These are phyloP conservation scores for Amblyjoppa proteus DNA, from an alignment of 2,888 invertebrate species.

Conservation along the genomic window DNA sequence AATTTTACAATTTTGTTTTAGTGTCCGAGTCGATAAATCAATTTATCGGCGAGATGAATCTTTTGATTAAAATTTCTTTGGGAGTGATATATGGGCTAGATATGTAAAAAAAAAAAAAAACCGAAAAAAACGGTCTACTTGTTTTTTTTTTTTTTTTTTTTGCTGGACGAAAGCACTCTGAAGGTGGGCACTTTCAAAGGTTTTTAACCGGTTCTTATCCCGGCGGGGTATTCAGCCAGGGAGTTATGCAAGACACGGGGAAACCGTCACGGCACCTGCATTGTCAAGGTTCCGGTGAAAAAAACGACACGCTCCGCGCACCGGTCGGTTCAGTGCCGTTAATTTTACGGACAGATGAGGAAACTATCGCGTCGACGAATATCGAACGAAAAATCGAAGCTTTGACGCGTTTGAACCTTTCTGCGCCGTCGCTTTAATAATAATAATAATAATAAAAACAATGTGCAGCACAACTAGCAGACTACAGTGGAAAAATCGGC, in stretches of 20 bases:
- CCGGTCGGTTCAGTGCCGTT: slow-evolving; percentile 72
- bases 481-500: not conserved
- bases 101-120: not conserved
- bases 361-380: slow-evolving; percentile 54
- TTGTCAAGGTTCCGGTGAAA: slow-evolving; percentile 70
- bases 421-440: not conserved
- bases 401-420: not conserved
- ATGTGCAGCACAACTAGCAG: not conserved
- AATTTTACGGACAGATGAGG: slow-evolving; percentile 70
- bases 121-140: no score
- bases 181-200: slow-evolving; percentile 31
- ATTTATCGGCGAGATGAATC: not conserved
- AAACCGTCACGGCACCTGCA: slow-evolving; percentile 49
- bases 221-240: slow-evolving; percentile 14
- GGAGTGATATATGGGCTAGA: not conserved
- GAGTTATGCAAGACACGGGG: slow-evolving; percentile 57
- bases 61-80: not conserved
- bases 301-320: slow-evolving; percentile 70
- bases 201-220: slow-evolving; percentile 60
- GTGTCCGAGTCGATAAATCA: not conserved
- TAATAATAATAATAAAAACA: not conserved
- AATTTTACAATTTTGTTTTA: not conserved
- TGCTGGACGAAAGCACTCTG: not conserved
- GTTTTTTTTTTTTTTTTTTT: not conserved
- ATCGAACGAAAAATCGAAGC: slow-evolving; percentile 6